Base-by-base conservation (phyloP, 2,888 invertebrate genomes). In the Drosophila ustulata region DNA sequence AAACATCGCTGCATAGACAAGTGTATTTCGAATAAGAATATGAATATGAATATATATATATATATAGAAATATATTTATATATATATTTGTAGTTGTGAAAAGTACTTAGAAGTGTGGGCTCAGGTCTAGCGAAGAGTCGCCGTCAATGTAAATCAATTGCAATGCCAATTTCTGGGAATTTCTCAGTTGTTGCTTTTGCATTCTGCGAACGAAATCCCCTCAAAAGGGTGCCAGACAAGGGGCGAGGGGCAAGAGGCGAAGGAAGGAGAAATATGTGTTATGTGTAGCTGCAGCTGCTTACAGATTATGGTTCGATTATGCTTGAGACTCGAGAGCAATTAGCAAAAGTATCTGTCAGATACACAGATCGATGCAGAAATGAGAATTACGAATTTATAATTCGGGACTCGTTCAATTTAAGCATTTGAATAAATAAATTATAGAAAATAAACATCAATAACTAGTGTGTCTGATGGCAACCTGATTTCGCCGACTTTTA, bases 101-200 rank as follows among this genome's bases (percentile, higher is more conserved):
- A 18, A 25, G 13, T 52, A 41, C 39, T 41, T 41, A 53, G 39
- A 51, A 41, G 26, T 55, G 28, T 46, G 57, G 34, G 26, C 34
- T 47, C 46, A 13, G 39, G 23, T 46, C 51, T 53, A 39, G 58
- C 57, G 39, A 55, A 50, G 55, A 56, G 32, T 46, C 34, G 25
- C 45, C 63, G 50, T 62, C 47, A 76, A 76, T 59, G 58, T 30
- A 66, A 76, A 76, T 75, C 75, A 76, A 76, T 77, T 64, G 75
- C 75, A 66, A 46, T 63, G 58, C 23, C 56, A 72, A 58, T 59
- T 79, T 78, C 78, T 73, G 25, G 47, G 76, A 76, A 77, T 51
- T 75, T 63, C 34, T 30, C 43, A n/a, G 39, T 57, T 67, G 43
- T 61, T 61, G 26, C 51, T 67, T 13, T 52, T 70, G 56, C 47